Base-by-base conservation (phyloP, 2,888 invertebrate genomes). In the Hypselothyrea guttata region DNA sequence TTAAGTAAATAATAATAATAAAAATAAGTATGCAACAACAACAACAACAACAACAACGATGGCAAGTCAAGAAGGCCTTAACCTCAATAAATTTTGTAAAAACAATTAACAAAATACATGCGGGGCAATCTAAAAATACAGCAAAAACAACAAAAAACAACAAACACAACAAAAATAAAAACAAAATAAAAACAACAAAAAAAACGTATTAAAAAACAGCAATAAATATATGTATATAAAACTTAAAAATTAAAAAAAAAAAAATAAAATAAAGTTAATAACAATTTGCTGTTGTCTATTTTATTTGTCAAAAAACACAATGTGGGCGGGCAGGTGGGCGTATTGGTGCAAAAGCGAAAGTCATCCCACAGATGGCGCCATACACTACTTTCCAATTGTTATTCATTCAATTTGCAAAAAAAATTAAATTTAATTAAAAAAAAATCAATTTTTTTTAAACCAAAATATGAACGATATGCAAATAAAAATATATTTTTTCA, bases 11-110 rank as follows among this genome's bases (percentile, higher is more conserved):
- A 35, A 44, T 22, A 58, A 62, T 51, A 35, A 44, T 22, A 22
- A 5, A 57, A 58, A 69, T 47, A 66, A 62, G 61, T 58, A 56
- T 61, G 71, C 61, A 60, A 46, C 38, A 66, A 34, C 13, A 47
- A 59, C 34, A 44, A 30, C 22, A 53, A 40, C 30, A 37, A 34
- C 13, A 52, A 47, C 37, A 52, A 27, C 38, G 56, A 52, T 54
- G 62, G 59, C 62, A 60, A 77, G 64, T 61, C 64, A 61, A 61
- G 53, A 65, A 78, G 79, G 83, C 76, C 76, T 77, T 77, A 78
- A 77, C 76, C 76, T 65, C 78, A 77, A 78, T 77, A 82, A 75
- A 76, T 74, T 77, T 22, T 70, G 75, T 77, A 82, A 76, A 72
- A 62, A 77, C 75, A 76, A 81, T 77, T 64, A 71, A 58, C 59